Base-by-base conservation (phyloP, 2,113 vertebrate genomes). In the Parus major region DNA sequence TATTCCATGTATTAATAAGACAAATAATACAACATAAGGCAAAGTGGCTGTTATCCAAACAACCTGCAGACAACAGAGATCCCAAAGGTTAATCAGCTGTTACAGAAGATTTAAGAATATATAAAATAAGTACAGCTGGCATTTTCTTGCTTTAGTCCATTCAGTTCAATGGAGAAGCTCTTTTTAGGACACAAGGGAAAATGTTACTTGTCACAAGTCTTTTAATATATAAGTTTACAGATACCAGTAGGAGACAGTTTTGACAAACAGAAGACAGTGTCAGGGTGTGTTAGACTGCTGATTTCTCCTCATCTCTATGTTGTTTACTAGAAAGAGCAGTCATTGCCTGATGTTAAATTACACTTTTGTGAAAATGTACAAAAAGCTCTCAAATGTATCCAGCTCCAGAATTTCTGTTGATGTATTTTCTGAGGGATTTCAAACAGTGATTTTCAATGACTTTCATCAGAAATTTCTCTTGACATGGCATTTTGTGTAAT, bases 41-140 rank as follows among this genome's bases (percentile, higher is more conserved):
- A 99, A 98, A 25, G 99, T 99, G 77, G 99, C 99, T 39, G 99
- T 99, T 98, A 99, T 99, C 98, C 99, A 99, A 86, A 99, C 99
- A 73, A 99, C 99, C 99, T 99, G 95, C 71, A 96, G 63, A 46
- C 17, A 19, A 72, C 35, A 94, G 75, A 81, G 55, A 73, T 36
- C 22, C 22, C 60, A 14, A 24, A 96, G 33, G 73, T 87, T 75
- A 91, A 60, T 65, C 14, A 93, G 13, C 15, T 57, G 21, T 16
- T 65, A 47, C 2, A 64, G 49, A 46, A 83, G 15, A 63, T 12
- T 70, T 33, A 80, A 81, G n/a, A 80, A 72, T 7, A 8, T 61
- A 15, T 60, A 29, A 55, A 29, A 55, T 73, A 86, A 88, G 16
- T 75, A 46, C 28, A 70, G 22, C 22, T 44, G 42, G 5, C 3